phyloP scores from a whole-genome alignment of 2,797 vertebrate species.

The Typhlichthys subterraneus region DNA sequence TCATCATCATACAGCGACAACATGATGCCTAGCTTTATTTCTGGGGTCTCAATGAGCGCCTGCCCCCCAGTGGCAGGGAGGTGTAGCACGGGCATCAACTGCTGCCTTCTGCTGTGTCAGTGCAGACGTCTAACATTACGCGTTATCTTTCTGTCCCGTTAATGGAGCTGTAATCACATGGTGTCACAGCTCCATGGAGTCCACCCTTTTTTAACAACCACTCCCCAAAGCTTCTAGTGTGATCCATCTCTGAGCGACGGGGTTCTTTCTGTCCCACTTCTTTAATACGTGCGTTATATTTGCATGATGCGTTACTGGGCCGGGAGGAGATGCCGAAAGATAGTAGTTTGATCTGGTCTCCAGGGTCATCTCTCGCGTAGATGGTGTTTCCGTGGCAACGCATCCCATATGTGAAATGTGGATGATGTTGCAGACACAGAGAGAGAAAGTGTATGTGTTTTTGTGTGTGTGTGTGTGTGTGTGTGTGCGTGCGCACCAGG shows the following conservation, averaged over 20 bases:
- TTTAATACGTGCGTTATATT: constrained; percentile 25
- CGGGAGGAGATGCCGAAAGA: constrained; percentile 32
- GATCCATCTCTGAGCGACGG: constrained; percentile 48
- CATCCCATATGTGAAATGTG: constrained; percentile 48
- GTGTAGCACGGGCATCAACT: no score
- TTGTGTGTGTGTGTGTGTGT: no score
- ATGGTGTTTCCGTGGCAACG: constrained; percentile 65
- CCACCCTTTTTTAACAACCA: constrained; percentile 31
- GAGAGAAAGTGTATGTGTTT: constrained; percentile 16
- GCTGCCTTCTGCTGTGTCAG: constrained; percentile 22
- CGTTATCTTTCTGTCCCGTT: constrained; percentile 36
- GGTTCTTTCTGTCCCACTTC: constrained; percentile 46
- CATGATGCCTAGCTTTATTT: no score
- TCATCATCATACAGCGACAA: no score
- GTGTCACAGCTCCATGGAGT: constrained; percentile 44
- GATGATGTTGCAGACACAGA: constrained; percentile 38
- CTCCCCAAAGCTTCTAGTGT: constrained; percentile 37
- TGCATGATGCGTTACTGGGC: constrained; percentile 33
- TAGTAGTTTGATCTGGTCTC: constrained; percentile 52
- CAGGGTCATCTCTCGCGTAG: constrained; percentile 47
- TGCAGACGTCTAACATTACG: constrained; percentile 12
- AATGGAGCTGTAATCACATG: constrained; percentile 42
- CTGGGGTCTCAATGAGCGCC: no score
- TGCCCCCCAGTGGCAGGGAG: no score
- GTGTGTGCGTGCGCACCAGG: no score